A percentile compares a stretch with the other conserved stretches of the same genome.
These are phyloP conservation scores for Zaprionus lineosus DNA, from an alignment of 2,888 invertebrate species.

Conservation along the genomic window DNA sequence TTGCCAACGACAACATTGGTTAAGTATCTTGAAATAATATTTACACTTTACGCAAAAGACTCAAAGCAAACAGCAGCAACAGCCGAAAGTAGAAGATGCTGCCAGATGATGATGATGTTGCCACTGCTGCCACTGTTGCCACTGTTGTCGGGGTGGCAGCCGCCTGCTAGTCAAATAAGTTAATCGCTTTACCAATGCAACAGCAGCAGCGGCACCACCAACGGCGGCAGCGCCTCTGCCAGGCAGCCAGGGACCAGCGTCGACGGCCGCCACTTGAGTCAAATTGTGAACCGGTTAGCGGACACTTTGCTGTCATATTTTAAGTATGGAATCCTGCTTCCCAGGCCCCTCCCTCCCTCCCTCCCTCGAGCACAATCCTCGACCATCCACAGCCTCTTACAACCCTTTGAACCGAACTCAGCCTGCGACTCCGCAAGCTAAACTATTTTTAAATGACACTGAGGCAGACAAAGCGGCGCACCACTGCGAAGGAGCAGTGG, in stretches of 20 bases:
- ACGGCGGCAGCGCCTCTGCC: slow-evolving; percentile 1
- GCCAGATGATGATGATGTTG: slow-evolving; percentile 1
- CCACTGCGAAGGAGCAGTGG: background rate
- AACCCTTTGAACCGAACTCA: background rate
- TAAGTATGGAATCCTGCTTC: slow-evolving; percentile 46
- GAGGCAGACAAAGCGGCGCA: slow-evolving; percentile 67
- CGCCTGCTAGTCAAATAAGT: slow-evolving; percentile 59
- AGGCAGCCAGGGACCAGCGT: background rate
- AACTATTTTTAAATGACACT: slow-evolving; percentile 69
- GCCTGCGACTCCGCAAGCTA: slow-evolving; percentile 33
- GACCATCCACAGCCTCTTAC: background rate
- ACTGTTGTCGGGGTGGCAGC: slow-evolving; percentile 14
- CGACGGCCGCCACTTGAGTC: slow-evolving; percentile 43
- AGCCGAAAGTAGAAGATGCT: slow-evolving; percentile 16
- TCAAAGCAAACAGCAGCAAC: slow-evolving; percentile 54
- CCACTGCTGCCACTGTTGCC: slow-evolving; percentile 5
- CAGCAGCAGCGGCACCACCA: slow-evolving; percentile 1
- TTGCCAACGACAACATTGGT: slow-evolving; percentile 63
- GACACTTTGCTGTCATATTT: slow-evolving; percentile 54
- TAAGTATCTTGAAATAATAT: slow-evolving; percentile 76
- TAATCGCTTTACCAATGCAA: slow-evolving; percentile 62
- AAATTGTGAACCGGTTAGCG: slow-evolving; percentile 51
- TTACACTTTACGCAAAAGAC: slow-evolving; percentile 72
- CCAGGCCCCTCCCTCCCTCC: background rate
- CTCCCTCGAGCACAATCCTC: background rate